These are phyloP conservation scores for Vannuccia rotundouncinata DNA, from an alignment of 2,888 invertebrate species.

Conservation along the genomic window DNA sequence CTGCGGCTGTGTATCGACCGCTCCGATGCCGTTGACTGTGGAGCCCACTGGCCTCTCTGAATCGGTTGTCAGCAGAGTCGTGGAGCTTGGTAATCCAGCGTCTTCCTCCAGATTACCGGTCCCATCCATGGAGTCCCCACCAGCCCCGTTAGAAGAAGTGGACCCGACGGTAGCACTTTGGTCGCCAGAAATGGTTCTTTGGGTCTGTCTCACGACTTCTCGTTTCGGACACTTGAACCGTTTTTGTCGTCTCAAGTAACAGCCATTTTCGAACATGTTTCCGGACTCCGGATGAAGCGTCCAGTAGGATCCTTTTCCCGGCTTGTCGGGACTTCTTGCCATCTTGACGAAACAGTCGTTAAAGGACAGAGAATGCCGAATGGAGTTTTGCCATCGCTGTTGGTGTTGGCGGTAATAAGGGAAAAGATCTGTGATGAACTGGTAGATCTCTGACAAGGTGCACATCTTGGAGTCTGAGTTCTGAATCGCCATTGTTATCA, in stretches of 20 bases:
- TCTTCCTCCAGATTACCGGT: neutral
- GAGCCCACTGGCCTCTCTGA: neutral
- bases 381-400: constrained; percentile 95
- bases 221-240: constrained; percentile 41
- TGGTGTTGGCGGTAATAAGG: constrained; percentile 93
- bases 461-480: constrained; percentile 85
- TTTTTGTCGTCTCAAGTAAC: constrained; percentile 40
- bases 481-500: constrained; percentile 96
- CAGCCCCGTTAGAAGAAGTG: neutral
- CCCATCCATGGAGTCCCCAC: neutral
- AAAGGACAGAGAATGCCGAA: constrained; percentile 85
- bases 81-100: neutral
- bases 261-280: constrained; percentile 41
- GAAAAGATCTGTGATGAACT: constrained; percentile 93
- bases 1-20: neutral
- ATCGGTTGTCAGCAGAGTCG: neutral
- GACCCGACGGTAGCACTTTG: constrained; percentile 1
- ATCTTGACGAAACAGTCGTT: constrained; percentile 97
- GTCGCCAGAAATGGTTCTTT: neutral
- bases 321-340: constrained; percentile 74
- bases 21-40: neutral
- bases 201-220: constrained; percentile 9
- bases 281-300: constrained; percentile 40
- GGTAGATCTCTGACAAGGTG: constrained; percentile 82
- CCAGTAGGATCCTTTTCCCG: constrained; percentile 75